Conservation (phyloP, 1,140 invertebrate genomes). For the Parapsyche elsis region DNA sequence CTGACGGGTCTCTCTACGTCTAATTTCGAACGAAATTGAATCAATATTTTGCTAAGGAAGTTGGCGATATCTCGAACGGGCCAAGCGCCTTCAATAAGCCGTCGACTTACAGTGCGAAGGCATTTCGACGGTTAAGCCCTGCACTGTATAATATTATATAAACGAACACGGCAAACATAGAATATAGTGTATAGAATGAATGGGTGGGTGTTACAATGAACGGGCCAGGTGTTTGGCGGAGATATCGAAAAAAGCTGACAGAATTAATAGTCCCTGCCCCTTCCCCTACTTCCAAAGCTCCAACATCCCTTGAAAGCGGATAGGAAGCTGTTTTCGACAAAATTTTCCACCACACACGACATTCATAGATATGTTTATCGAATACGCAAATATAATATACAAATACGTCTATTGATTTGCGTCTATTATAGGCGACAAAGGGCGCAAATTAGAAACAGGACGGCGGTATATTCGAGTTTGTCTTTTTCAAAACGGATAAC, state of each 20-base stretch:
- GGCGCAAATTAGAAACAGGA: slow-evolving; percentile 39
- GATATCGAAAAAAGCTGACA: slow-evolving; percentile 57
- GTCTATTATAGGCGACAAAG: not conserved
- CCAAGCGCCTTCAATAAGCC: not conserved
- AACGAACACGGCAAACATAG: not conserved
- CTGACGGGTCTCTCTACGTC: not conserved
- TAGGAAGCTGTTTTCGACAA: slow-evolving; percentile 41
- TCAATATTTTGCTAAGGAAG: not conserved
- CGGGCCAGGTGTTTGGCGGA: slow-evolving; percentile 54
- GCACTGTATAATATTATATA: not conserved
- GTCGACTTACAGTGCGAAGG: not conserved
- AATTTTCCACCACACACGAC: no score
- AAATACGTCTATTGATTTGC: not conserved
- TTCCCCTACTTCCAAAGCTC: slow-evolving; percentile 17
- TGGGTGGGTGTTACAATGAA: slow-evolving; percentile 52
- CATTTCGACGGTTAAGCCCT: not conserved
- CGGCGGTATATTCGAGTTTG: slow-evolving; percentile 48
- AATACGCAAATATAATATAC: not conserved
- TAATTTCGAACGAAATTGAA: not conserved
- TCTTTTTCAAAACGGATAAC: slow-evolving; percentile 34
- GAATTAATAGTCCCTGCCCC: slow-evolving; percentile 54
- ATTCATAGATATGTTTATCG: no score
- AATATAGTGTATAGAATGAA: slow-evolving; percentile 20
- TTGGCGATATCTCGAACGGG: not conserved
- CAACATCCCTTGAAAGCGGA: not conserved